Evolutionary conservation across 2,113 vertebrate genomes (phyloP).

Genomic region (Nycticryphes semicollaris): DNA sequence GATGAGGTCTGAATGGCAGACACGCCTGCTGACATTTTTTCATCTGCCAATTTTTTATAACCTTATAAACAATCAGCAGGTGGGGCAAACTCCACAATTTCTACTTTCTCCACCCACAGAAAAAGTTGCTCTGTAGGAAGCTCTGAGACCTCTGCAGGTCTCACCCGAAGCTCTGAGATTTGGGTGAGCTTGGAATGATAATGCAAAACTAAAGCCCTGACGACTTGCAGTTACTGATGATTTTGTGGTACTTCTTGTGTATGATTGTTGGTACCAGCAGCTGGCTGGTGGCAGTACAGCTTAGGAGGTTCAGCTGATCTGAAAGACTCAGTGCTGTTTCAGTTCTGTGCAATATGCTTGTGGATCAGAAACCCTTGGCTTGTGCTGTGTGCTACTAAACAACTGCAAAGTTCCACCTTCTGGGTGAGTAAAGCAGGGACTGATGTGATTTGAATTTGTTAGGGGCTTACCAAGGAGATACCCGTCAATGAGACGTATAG

Average conservation of each 20-base stretch:
- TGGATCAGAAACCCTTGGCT: not conserved
- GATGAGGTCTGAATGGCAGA: conserved; percentile 2
- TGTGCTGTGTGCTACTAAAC: not conserved
- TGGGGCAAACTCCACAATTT: not conserved
- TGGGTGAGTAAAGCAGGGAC: not conserved
- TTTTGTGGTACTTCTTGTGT: not conserved
- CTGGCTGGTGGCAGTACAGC: not conserved
- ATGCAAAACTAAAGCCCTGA: not conserved
- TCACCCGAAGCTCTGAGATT: not conserved
- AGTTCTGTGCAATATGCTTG: not conserved
- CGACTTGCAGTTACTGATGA: not conserved
- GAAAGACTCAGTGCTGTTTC: not conserved
- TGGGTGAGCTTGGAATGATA: not conserved
- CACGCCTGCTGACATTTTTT: conserved; percentile 29
- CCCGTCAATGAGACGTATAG: not conserved
- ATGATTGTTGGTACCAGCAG: not conserved
- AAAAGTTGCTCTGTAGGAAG: not conserved
- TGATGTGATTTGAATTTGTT: not conserved
- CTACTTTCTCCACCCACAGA: not conserved
- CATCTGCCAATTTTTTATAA: conserved; percentile 41
- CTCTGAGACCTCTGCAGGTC: not conserved
- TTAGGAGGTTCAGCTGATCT: not conserved
- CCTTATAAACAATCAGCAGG: conserved; percentile 32
- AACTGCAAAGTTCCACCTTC: not conserved
- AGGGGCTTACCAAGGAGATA: not conserved